Evolutionary conservation across 2,113 vertebrate genomes (phyloP).

Genomic region (Campylorhamphus procurvoides): DNA sequence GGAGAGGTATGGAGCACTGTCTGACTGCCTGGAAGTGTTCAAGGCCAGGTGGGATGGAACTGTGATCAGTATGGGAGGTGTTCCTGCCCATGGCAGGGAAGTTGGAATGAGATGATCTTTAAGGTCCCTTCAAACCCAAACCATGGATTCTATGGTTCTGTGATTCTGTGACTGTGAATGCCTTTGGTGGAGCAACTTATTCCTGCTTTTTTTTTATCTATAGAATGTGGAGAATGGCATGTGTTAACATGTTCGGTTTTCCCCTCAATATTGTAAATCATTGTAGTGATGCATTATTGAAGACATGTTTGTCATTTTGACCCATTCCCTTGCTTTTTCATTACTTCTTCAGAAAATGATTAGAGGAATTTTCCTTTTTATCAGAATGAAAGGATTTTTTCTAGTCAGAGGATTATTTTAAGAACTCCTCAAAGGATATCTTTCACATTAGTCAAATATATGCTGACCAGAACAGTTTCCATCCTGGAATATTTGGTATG

Average conservation of each 20-base stretch:
- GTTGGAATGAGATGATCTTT: not conserved
- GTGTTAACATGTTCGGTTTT: not conserved
- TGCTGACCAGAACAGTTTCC: not conserved
- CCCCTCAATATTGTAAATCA: not conserved
- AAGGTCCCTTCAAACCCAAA: not conserved
- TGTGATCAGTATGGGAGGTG: not conserved
- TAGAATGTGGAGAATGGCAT: not conserved
- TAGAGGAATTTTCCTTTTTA: not conserved
- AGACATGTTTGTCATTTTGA: not conserved
- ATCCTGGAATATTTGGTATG: not conserved
- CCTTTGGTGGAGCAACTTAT: not conserved
- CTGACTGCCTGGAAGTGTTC: not conserved
- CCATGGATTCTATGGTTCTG: not conserved
- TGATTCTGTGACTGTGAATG: not conserved
- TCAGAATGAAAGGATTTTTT: not conserved
- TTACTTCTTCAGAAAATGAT: not conserved
- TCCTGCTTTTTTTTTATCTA: not conserved
- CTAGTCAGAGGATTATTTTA: not conserved
- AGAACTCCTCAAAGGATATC: not conserved
- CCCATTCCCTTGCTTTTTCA: not conserved
- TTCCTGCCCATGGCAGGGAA: rapidly evolving
- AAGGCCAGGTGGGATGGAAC: not conserved
- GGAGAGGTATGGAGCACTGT: not conserved
- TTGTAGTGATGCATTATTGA: not conserved
- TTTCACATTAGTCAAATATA: not conserved